A percentile compares a stretch with the other conserved stretches of the same genome.
Evolutionary conservation across 2,797 vertebrate genomes (phyloP).

Genomic region (Xenopus petersii): DNA sequence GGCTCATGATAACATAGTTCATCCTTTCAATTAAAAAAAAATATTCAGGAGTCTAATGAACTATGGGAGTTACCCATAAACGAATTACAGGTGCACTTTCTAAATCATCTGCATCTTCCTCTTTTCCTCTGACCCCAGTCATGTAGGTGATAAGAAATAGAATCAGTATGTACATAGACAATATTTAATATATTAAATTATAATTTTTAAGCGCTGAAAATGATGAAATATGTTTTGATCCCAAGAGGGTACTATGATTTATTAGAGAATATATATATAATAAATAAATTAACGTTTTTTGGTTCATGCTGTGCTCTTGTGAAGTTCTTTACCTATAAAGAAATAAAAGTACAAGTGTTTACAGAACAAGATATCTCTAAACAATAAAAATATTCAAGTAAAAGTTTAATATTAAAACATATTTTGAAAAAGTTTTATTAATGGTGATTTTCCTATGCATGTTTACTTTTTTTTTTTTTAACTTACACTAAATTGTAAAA

Average conservation of each 20-base stretch:
- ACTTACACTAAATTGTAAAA: too few species aligned
- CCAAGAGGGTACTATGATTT: constrained; percentile 69
- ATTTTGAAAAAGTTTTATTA: too few species aligned
- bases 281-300: constrained; percentile 69
- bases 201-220: constrained; percentile 77
- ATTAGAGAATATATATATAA: constrained; percentile 65
- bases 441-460: too few species aligned
- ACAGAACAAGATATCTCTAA: too few species aligned
- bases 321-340: constrained; percentile 20
- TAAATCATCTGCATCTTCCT: constrained; percentile 62
- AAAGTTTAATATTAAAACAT: too few species aligned
- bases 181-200: constrained; percentile 77
- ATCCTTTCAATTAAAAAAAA: constrained; percentile 61
- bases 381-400: too few species aligned
- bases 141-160: constrained; percentile 61
- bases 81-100: constrained; percentile 64
- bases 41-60: constrained; percentile 60
- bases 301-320: constrained; percentile 66
- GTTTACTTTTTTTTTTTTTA: too few species aligned
- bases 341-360: too few species aligned
- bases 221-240: constrained; percentile 70
- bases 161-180: constrained; percentile 71
- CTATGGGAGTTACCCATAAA: constrained; percentile 67
- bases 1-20: constrained; percentile 45
- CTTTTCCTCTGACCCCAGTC: constrained; percentile 57